Evolutionary conservation across 1,140 invertebrate genomes (phyloP), one percentile per base, ranked within the genome.

Genomic region (Dufourea novaeangliae): DNA sequence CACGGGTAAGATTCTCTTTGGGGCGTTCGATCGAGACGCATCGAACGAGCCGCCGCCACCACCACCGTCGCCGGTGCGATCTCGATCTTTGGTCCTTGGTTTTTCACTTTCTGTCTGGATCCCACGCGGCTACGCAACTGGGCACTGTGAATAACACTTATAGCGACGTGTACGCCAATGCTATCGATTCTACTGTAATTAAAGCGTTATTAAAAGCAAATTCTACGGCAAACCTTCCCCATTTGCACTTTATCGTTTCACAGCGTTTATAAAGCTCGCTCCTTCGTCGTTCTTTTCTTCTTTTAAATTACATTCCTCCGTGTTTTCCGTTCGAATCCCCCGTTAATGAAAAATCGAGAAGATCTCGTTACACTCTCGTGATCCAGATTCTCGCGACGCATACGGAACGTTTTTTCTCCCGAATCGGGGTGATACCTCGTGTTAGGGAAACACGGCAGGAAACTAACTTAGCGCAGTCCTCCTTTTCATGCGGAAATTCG

Each of bases 51-150:
- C 84, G 89, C 86, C 87, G 87, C 87, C 6, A 52, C 22, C 52
- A 20, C 73, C 83, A 89, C 86, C 88, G 88, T 87, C 6, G 50
- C 87, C 4, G 54, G 59, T 82, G 72, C 72, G 82, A 80, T 68
- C 72, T 77, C 54, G 62, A 75, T 46, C 59, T 25, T 0, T n/a
- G n/a, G 37, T 11, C 37, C 39, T n/a, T 14, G 10, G n/a, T 29
- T 39, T 20, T 10, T 17, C 7, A 20, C 12, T 3, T 8, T 14
- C 11, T 1, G 25, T 44, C 39, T 2, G n/a, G 27, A 8, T 41
- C 5, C 37, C 32, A 25, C 29, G n/a, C 32, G 22, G 25, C 32
- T 34, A 44, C 27, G 46, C 20, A 44, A 14, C 22, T 20, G n/a
- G 56, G n/a, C n/a, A 50, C n/a, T 11, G 57, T 5, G 25, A 57